These are phyloP conservation scores for Chrysomela aeneicollis DNA, from an alignment of 2,888 invertebrate species.

Conservation along the genomic window DNA sequence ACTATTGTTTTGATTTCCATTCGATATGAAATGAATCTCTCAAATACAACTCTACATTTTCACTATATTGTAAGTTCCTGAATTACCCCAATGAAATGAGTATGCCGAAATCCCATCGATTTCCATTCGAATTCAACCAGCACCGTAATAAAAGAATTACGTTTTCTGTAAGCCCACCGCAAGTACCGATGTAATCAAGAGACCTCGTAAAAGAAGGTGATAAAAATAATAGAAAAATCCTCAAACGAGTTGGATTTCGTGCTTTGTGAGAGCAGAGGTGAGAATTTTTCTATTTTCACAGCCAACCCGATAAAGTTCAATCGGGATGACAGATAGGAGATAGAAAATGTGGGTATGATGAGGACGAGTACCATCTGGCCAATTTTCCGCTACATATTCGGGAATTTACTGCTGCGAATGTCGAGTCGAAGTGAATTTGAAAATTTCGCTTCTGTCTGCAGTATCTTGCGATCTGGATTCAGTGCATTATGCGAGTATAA, in stretches of 20 bases:
- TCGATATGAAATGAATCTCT: too few species aligned
- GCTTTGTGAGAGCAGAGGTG: neutral
- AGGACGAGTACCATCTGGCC: conserved; percentile 36
- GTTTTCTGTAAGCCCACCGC: neutral
- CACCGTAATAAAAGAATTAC: too few species aligned
- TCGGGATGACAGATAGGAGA: neutral
- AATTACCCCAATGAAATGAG: too few species aligned
- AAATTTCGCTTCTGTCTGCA: conserved; percentile 26
- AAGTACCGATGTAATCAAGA: neutral
- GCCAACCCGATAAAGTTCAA: neutral
- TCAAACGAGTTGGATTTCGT: neutral
- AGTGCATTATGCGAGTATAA: conserved; percentile 23
- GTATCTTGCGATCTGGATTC: conserved; percentile 24
- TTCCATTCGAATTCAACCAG: too few species aligned
- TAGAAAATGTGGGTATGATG: conserved; percentile 30
- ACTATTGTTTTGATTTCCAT: too few species aligned
- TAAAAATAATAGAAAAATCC: neutral
- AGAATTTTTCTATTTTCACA: neutral
- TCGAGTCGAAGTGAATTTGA: conserved; percentile 27
- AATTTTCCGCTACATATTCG: conserved; percentile 38
- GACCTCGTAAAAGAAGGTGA: neutral
- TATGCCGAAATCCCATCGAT: too few species aligned
- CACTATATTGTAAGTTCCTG: too few species aligned
- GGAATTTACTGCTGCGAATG: conserved; percentile 34
- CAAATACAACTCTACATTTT: too few species aligned